phyloP scores from a whole-genome alignment of 2,797 vertebrate species.

The Spondyliosoma cantharus region DNA sequence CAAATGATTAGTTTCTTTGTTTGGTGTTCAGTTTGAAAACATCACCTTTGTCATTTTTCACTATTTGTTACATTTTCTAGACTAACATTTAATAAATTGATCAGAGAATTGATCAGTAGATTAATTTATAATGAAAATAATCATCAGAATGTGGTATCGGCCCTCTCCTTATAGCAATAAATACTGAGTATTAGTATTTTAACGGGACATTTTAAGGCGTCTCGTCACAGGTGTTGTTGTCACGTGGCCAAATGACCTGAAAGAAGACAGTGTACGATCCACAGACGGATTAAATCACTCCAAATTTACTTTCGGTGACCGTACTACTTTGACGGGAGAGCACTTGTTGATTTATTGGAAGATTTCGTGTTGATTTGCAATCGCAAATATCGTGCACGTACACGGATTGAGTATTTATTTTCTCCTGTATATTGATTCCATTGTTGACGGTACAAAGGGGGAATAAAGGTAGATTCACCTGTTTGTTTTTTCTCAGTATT shows the following conservation, averaged over 20 bases:
- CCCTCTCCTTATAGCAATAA: too few relatives aligned
- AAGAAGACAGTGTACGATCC: neutral
- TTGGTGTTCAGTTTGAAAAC: neutral
- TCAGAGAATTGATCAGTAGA: neutral
- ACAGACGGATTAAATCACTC: neutral
- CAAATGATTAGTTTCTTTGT: neutral
- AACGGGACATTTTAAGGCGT: neutral
- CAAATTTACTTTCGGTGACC: neutral
- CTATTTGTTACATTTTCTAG: too few relatives aligned
- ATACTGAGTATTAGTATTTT: neutral
- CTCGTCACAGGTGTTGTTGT: neutral
- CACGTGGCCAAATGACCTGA: neutral
- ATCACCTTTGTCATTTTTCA: neutral
- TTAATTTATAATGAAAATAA: neutral
- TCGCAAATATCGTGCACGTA: neutral
- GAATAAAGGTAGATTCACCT: neutral
- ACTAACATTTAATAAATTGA: neutral
- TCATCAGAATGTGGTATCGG: neutral
- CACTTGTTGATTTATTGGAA: neutral
- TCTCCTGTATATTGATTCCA: neutral
- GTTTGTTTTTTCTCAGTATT: constrained; percentile 27
- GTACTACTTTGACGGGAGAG: neutral
- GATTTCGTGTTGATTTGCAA: constrained; percentile 13
- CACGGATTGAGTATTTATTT: neutral
- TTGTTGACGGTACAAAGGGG: neutral